These are phyloP conservation scores for Sisyra nigra DNA, from an alignment of 2,888 invertebrate species.

Conservation along the genomic window DNA sequence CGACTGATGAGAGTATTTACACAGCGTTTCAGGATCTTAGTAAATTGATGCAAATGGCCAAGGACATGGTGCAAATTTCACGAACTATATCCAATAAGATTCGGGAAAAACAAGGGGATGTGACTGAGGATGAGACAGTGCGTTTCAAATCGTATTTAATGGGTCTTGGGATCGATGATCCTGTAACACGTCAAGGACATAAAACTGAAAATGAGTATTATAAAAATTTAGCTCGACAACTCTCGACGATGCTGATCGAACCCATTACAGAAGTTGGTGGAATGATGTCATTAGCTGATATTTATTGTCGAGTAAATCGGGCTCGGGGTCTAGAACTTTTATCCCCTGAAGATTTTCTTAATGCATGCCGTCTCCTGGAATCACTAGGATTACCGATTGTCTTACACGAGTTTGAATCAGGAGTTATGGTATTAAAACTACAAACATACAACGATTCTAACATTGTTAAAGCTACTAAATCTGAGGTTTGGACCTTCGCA, in stretches of 20 bases:
- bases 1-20: constrained; percentile 81
- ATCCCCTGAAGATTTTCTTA: constrained; percentile 91
- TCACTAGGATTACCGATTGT: constrained; percentile 53
- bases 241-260: constrained; percentile 63
- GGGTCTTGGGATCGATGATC: constrained; percentile 95
- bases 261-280: constrained; percentile 83
- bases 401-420: constrained; percentile 76
- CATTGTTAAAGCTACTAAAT: constrained; percentile 47
- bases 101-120: constrained; percentile 83
- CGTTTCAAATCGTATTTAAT: constrained; percentile 90
- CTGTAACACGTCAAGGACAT: constrained; percentile 84
- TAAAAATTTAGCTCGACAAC: constrained; percentile 67
- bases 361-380: constrained; percentile 64
- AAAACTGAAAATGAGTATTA: constrained; percentile 77
- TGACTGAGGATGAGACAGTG: constrained; percentile 94
- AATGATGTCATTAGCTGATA: constrained; percentile 93
- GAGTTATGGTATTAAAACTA: constrained; percentile 87
- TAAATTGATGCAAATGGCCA: constrained; percentile 89
- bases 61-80: constrained; percentile 91
- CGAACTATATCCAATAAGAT: constrained; percentile 87
- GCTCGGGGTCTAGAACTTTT: constrained; percentile 89
- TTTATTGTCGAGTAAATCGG: constrained; percentile 91
- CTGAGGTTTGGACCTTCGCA: constrained; percentile 33
- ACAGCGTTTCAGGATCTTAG: constrained; percentile 91
- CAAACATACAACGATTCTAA: constrained; percentile 55